phyloP scores from a whole-genome alignment of 2,113 vertebrate species.

The Pollimyrus isidori region DNA sequence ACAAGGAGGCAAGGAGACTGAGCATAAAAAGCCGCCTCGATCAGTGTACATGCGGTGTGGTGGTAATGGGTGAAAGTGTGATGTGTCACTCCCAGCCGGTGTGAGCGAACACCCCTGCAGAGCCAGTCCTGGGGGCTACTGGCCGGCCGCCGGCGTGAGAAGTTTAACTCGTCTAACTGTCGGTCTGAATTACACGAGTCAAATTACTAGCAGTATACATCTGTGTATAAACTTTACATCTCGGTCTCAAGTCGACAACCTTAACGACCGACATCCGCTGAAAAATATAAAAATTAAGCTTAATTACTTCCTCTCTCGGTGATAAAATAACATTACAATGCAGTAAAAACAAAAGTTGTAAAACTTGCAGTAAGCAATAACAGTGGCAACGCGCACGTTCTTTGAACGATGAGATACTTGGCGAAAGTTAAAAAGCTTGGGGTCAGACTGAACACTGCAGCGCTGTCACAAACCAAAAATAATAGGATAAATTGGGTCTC shows the following conservation, averaged over 20 bases:
- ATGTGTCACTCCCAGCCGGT: neutral
- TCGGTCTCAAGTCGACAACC: neutral
- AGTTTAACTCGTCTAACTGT: neutral
- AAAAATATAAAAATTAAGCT: neutral
- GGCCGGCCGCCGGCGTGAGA: neutral
- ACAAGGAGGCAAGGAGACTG: neutral
- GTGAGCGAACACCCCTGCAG: neutral
- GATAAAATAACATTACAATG: neutral
- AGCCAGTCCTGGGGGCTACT: neutral
- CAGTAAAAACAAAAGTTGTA: neutral
- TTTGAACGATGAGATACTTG: neutral
- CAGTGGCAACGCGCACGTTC: neutral
- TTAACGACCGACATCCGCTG: neutral
- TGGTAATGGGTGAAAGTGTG: neutral
- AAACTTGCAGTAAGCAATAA: neutral
- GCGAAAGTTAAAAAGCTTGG: neutral
- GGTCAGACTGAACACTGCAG: neutral
- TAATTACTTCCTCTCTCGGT: neutral
- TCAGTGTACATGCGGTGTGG: neutral
- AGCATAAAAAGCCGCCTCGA: neutral
- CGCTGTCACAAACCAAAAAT: neutral
- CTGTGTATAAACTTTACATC: neutral
- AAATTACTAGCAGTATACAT: neutral
- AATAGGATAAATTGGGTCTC: neutral
- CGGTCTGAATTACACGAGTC: neutral